Base-by-base conservation (phyloP, 2,797 vertebrate genomes). In the Pangasius krempfi region DNA sequence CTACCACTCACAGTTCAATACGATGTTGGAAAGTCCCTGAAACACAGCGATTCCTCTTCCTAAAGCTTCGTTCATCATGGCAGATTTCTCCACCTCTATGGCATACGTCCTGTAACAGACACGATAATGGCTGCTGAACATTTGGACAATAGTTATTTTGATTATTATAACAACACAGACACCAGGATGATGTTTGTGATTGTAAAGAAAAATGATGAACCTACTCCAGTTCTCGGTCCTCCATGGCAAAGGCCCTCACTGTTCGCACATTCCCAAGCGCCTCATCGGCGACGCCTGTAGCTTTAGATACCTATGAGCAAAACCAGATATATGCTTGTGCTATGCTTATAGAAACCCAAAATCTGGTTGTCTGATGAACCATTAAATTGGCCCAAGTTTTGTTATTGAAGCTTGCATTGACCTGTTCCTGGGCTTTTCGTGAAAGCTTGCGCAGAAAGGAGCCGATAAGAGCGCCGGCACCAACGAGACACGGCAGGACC, bases 241-340 rank as follows among this genome's bases (percentile, higher is more conserved):
- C 98, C 98, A 99, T 99, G 81, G 98, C 97, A 16, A 99, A 99
- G 84, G 98, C 98, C 56, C 97, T 97, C 91, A 99, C 98, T 0
- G 98, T 99, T 37, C 98, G 95, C 4, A 99, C 96, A 0, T 98
- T 99, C 9, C 97, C 97, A 83, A 99, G 96, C 0, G 97, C 98
- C 92, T 99, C 98, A 0, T 98, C 97, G 0, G 98, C 98, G 89
- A 99, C 96, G 0, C 95, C 97, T 0, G 98, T 98, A 47, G 98
- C 97, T 93, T 95, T 98, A 75, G 98, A 96, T n/a, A 99, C 95
- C 98, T 99, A 92, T 16, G 73, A 88, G 76, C n/a, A 5, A 70
- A 66, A n/a, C 83, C 82, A 76, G 10, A 89, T 10, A 37, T 33
- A 37, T 25, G 8, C 27, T 2, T 5, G 3, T 52, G 1, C 20